phyloP scores from a whole-genome alignment of 2,113 vertebrate genomes.

The Microtus richardsoni region DNA sequence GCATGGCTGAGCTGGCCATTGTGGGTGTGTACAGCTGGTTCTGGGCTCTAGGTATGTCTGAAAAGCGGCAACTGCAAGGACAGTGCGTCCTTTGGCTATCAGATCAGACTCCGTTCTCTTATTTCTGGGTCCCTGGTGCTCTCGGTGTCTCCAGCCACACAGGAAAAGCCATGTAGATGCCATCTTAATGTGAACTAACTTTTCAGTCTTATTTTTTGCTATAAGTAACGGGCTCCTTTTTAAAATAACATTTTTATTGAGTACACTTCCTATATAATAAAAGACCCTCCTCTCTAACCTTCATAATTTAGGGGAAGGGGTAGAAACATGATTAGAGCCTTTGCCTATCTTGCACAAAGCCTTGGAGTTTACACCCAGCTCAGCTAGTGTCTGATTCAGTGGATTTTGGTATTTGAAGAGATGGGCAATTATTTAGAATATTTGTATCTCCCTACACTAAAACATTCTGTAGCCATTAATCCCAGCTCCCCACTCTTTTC shows the following conservation, averaged over 20 bases:
- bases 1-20: slow-evolving; percentile 55
- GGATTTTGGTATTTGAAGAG: not conserved
- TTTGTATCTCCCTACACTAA: not conserved
- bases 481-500: not conserved
- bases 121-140: not conserved
- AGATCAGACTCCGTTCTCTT: not conserved
- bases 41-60: not conserved
- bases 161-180: not conserved
- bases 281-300: not conserved
- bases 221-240: not conserved
- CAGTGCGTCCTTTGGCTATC: not conserved
- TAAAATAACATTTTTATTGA: not conserved
- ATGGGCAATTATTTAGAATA: slow-evolving; percentile 18
- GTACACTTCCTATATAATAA: not conserved
- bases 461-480: not conserved
- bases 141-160: not conserved
- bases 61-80: not conserved
- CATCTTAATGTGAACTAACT: not conserved
- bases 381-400: not conserved
- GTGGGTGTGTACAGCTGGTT: not conserved
- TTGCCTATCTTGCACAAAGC: not conserved
- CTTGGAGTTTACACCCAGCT: not conserved
- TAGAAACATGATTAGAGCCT: not conserved
- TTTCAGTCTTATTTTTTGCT: not conserved
- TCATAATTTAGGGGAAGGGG: not conserved